phyloP scores from a whole-genome alignment of 2,113 vertebrate species.

The Anser brachyrhynchus region DNA sequence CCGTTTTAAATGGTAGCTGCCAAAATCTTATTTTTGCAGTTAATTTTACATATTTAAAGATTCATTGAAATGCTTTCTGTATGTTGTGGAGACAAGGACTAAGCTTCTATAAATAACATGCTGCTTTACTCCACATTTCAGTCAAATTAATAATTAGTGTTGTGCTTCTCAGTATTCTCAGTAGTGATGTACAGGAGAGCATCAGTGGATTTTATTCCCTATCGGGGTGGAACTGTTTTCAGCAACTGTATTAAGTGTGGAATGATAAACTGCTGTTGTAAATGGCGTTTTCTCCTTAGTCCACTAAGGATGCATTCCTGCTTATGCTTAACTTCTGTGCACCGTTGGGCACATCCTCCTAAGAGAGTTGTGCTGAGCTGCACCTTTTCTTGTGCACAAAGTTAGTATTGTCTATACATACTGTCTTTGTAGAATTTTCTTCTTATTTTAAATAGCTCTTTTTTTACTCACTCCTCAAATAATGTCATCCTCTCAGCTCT shows the following conservation, averaged over 20 bases:
- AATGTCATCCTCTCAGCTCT: background rate
- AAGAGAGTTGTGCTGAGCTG: background rate
- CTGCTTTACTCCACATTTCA: background rate
- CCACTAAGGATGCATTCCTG: background rate
- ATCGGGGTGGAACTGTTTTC: background rate
- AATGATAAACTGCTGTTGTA: background rate
- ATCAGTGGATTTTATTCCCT: slow-evolving; percentile 3
- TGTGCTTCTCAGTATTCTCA: background rate
- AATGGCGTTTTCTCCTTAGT: background rate
- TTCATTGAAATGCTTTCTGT: background rate
- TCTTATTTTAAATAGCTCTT: background rate
- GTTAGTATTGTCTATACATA: background rate
- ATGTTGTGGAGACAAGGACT: background rate
- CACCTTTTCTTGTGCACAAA: background rate
- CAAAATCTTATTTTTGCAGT: background rate
- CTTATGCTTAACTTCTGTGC: background rate
- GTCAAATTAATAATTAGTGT: background rate
- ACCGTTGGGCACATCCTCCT: background rate
- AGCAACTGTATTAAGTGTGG: background rate
- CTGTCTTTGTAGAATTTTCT: background rate
- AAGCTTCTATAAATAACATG: background rate
- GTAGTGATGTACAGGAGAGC: background rate
- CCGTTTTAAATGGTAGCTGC: background rate
- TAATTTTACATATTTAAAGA: slow-evolving; percentile 12
- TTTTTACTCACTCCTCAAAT: background rate